phyloP scores from a whole-genome alignment of 2,113 vertebrate genomes.

The Mustela nigripes region DNA sequence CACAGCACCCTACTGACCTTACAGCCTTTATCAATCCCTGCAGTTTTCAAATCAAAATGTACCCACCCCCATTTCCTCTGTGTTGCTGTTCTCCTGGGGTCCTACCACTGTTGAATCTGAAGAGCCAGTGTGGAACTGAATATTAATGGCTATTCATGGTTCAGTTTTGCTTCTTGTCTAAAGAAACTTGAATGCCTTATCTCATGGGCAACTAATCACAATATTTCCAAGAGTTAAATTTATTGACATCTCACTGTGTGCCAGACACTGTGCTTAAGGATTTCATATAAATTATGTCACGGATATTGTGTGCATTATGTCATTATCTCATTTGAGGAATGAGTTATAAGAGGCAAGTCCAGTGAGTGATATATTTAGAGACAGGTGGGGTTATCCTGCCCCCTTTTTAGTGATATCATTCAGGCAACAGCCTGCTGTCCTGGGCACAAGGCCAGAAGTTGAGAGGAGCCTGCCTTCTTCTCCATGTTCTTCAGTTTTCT shows the following conservation, averaged over 20 bases:
- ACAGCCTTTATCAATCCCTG: background rate
- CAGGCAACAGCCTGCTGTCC: background rate
- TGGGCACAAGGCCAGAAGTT: background rate
- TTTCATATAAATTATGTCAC: constrained; percentile 50
- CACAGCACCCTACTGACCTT: background rate
- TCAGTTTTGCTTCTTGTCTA: background rate
- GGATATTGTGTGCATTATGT: constrained; percentile 34
- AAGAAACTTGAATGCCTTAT: background rate
- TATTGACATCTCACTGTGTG: constrained; percentile 27
- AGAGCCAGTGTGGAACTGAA: background rate
- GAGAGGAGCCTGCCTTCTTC: background rate
- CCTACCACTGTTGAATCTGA: background rate
- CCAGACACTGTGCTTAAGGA: constrained; percentile 27
- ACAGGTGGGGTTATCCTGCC: constrained; percentile 21
- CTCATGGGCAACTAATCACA: background rate
- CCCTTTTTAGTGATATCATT: background rate
- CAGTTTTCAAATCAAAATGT: background rate
- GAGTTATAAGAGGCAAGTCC: background rate
- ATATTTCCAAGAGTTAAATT: constrained; percentile 4
- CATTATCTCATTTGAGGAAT: constrained; percentile 69
- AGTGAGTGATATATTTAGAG: constrained; percentile 46
- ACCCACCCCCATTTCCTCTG: background rate
- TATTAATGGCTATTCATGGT: background rate
- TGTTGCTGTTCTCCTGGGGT: background rate
- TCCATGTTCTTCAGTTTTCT: background rate